These are phyloP conservation scores for Ctenoplectra terminalis DNA, from an alignment of 1,140 invertebrate species.

Conservation along the genomic window DNA sequence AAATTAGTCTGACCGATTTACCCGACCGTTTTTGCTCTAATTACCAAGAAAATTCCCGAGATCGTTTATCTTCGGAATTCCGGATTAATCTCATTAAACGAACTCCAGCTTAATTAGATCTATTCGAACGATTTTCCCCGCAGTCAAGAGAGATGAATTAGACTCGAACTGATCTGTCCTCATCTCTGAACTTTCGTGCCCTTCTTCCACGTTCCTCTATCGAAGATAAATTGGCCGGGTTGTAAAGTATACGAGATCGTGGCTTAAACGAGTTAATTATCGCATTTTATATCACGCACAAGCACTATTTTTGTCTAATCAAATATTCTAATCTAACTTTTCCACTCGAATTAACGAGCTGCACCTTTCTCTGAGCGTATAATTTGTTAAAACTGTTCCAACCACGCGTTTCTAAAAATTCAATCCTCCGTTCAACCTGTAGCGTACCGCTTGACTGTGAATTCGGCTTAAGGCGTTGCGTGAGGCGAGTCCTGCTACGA, in stretches of 20 bases:
- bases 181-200: not conserved
- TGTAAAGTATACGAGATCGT: too few species aligned
- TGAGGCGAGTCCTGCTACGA: constrained; percentile 5
- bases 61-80: not conserved
- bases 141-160: not conserved
- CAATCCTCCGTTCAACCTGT: too few species aligned
- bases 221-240: not conserved
- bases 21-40: not conserved
- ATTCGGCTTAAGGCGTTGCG: constrained; percentile 37
- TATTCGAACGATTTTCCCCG: not conserved
- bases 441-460: not conserved
- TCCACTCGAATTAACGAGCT: too few species aligned
- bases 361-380: too few species aligned
- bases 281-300: too few species aligned
- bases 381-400: too few species aligned
- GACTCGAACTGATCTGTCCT: not conserved
- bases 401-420: constrained; percentile 11
- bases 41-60: not conserved
- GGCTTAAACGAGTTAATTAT: too few species aligned
- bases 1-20: not conserved
- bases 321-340: too few species aligned
- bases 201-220: not conserved
- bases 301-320: too few species aligned
- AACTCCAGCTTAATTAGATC: not conserved
- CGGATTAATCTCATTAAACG: not conserved